These are phyloP conservation scores for Sclerurus mexicanus DNA, from an alignment of 2,113 vertebrate genomes.

Conservation along the genomic window DNA sequence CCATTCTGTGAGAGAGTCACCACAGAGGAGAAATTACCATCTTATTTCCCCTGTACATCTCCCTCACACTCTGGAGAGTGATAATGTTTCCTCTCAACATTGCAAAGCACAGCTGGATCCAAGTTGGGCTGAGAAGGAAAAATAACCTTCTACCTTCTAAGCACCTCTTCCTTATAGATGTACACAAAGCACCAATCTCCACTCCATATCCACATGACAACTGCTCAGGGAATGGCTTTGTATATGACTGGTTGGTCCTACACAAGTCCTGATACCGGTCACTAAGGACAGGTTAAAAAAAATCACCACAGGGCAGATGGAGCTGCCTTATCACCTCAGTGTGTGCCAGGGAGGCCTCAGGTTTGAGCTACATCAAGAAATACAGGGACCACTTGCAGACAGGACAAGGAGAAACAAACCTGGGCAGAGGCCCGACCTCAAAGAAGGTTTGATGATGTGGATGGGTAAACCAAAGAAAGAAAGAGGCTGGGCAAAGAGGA, in stretches of 20 bases:
- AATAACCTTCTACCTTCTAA: not conserved
- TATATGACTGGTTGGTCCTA: not conserved
- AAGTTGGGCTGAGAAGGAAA: not conserved
- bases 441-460: not conserved
- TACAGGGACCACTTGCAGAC: not conserved
- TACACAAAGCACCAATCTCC: not conserved
- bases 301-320: not conserved
- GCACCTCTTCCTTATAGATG: not conserved
- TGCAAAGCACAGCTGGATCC: not conserved
- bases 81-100: not conserved
- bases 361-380: not conserved
- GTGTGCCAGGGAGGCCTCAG: not conserved
- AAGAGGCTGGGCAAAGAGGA: not conserved
- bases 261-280: not conserved
- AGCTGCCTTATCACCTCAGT: not conserved
- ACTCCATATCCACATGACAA: not conserved
- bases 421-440: not conserved
- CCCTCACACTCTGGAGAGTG: not conserved
- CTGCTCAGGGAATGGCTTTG: not conserved
- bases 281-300: not conserved
- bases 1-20: not conserved
- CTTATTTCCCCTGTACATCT: not conserved
- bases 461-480: not conserved
- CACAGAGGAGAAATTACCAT: not conserved
- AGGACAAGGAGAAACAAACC: not conserved